Evolutionary conservation across 23 tunicate species (phyloP).

Genomic region (Ascidia mentula): DNA sequence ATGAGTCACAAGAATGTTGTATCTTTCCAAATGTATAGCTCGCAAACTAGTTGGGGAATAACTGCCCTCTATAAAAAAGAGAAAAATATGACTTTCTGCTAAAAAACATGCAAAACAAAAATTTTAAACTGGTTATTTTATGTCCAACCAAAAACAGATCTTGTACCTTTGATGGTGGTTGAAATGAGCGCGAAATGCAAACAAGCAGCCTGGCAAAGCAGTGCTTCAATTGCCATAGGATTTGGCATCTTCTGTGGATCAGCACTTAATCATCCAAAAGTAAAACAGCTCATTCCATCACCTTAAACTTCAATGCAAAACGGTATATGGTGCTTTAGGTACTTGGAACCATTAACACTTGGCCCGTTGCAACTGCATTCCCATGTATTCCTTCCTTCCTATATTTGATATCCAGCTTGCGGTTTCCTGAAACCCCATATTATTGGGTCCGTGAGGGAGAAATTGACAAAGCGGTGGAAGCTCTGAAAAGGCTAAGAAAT

Average conservation of each 20-base stretch:
- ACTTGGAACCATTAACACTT: background rate
- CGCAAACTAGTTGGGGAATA: too few relatives aligned
- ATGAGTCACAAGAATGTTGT: too few relatives aligned
- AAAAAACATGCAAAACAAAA: too few relatives aligned
- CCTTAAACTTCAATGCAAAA: too few relatives aligned
- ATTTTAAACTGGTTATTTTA: too few relatives aligned
- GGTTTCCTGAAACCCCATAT: conserved; percentile 9
- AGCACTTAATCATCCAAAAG: background rate
- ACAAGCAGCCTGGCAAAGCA: background rate
- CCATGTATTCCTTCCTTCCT: background rate
- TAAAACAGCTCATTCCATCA: background rate
- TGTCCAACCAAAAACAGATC: background rate
- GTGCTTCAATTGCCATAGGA: background rate
- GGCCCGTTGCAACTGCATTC: background rate
- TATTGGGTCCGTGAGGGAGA: background rate
- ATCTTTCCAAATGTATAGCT: too few relatives aligned
- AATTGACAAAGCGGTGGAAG: background rate
- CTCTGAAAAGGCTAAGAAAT: background rate
- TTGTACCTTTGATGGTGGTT: background rate
- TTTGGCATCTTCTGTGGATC: background rate
- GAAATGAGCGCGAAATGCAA: background rate
- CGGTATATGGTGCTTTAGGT: background rate
- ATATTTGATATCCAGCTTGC: conserved; percentile 1
- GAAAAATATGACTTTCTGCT: too few relatives aligned
- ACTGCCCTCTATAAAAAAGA: too few relatives aligned